A percentile compares a stretch with the other conserved stretches of the same genome.
Evolutionary conservation across 2,113 vertebrate genomes (phyloP).

Genomic region (Pandion haliaetus): DNA sequence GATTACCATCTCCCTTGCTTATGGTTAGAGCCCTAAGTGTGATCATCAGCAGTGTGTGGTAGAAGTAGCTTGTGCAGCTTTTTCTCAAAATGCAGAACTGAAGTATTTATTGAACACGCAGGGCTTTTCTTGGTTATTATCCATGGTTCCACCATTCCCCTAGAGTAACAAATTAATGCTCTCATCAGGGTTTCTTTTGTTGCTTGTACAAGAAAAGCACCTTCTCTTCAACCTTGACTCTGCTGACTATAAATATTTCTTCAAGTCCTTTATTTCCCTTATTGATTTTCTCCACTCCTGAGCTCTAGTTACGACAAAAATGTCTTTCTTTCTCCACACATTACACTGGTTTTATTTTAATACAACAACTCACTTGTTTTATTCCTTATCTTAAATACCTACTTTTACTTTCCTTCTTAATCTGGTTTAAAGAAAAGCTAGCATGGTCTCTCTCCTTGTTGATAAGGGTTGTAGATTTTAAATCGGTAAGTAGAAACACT

Average conservation of each 20-base stretch:
- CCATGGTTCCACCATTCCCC: constrained; percentile 3
- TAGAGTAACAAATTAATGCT: constrained; percentile 39
- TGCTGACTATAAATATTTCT: constrained; percentile 53
- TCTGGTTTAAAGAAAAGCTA: not conserved
- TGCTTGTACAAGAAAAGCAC: not conserved
- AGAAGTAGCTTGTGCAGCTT: constrained; percentile 63
- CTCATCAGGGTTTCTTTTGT: constrained; percentile 31
- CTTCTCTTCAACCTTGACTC: constrained; percentile 12
- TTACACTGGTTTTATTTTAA: not conserved
- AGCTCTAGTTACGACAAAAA: not conserved
- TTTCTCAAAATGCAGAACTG: constrained; percentile 32
- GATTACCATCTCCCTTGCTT: constrained; percentile 65
- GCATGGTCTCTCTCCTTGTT: not conserved
- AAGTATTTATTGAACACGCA: constrained; percentile 16
- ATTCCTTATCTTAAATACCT: constrained; percentile 43
- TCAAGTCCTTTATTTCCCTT: not conserved
- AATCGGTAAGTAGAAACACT: constrained; percentile 33
- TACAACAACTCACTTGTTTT: not conserved
- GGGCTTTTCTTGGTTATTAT: constrained; percentile 31
- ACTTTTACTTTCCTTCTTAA: constrained; percentile 24
- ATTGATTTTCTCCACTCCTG: constrained; percentile 6
- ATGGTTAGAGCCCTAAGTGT: constrained; percentile 48
- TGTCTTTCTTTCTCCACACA: not conserved
- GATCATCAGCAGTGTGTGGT: constrained; percentile 54
- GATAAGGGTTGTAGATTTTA: constrained; percentile 30